Percentiles rank a stretch among this genome's conserved stretches.
These are phyloP conservation scores for Dryomyza anilis DNA, from an alignment of 2,888 invertebrate species.

Conservation along the genomic window DNA sequence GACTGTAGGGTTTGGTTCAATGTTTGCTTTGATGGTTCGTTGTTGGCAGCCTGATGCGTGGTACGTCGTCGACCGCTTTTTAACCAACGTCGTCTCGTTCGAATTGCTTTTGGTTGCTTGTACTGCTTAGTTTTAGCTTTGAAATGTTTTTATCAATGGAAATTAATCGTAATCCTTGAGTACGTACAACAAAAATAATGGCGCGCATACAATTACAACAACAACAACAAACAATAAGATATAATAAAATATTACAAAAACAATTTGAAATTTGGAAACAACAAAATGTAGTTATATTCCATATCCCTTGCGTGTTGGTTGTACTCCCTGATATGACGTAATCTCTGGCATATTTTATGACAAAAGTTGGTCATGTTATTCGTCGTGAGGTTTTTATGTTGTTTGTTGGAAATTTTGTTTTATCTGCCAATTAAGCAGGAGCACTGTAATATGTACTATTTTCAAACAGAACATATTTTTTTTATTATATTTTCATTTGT, in stretches of 20 bases:
- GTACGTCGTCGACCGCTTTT: too few relatives aligned
- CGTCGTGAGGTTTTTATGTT: background rate
- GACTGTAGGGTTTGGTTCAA: background rate
- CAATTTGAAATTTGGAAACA: too few relatives aligned
- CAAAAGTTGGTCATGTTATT: background rate
- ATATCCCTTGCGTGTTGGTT: too few relatives aligned
- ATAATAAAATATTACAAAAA: too few relatives aligned
- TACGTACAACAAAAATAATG: too few relatives aligned
- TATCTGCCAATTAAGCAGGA: background rate
- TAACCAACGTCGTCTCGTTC: background rate
- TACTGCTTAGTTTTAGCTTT: conserved; percentile 13
- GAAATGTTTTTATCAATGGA: conserved; percentile 35
- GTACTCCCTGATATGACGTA: conserved; percentile 12
- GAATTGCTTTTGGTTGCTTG: too few relatives aligned
- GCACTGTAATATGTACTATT: too few relatives aligned
- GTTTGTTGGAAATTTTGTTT: conserved; percentile 4
- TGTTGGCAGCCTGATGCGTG: background rate
- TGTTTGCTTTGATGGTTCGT: background rate
- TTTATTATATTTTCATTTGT: too few relatives aligned
- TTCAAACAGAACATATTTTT: too few relatives aligned
- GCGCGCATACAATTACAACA: too few relatives aligned
- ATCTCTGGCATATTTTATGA: conserved; percentile 2
- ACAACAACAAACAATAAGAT: too few relatives aligned
- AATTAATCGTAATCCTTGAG: conserved; percentile 35
- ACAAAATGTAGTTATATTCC: too few relatives aligned